Percentiles rank a stretch among this genome's conserved stretches.
These are phyloP conservation scores for Helostoma temminkii DNA, from an alignment of 2,797 vertebrate genomes.

Conservation along the genomic window DNA sequence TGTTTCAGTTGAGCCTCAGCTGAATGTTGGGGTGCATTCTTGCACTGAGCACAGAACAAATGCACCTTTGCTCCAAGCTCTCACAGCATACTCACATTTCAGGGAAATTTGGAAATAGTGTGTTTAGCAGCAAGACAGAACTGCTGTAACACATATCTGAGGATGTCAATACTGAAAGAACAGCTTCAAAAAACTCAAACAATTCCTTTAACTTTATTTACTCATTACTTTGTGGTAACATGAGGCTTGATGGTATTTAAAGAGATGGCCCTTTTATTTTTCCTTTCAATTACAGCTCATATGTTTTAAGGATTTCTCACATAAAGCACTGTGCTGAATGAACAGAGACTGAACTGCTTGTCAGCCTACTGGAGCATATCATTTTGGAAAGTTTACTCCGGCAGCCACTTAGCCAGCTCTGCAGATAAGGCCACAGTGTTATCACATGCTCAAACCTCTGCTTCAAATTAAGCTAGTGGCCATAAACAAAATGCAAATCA, in stretches of 20 bases:
- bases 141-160: too few species aligned
- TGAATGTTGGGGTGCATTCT: too few species aligned
- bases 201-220: too few species aligned
- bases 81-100: too few species aligned
- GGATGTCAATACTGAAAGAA: too few species aligned
- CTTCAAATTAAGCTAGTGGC: conserved; percentile 73
- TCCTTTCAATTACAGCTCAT: background rate
- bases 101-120: too few species aligned
- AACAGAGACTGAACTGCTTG: conserved; percentile 9
- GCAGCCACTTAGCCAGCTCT: conserved; percentile 45
- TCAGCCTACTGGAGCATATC: conserved; percentile 43
- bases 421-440: conserved; percentile 52
- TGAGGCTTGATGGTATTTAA: conserved; percentile 30
- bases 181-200: too few species aligned
- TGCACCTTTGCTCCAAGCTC: too few species aligned
- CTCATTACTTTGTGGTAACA: conserved; percentile 17
- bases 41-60: too few species aligned
- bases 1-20: too few species aligned
- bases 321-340: conserved; percentile 15
- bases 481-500: conserved; percentile 78
- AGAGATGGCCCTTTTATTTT: conserved; percentile 30
- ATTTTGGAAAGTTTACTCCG: conserved; percentile 64
- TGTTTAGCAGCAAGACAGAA: too few species aligned
- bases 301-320: background rate
- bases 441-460: conserved; percentile 59